Percentiles rank a stretch among this genome's conserved stretches.
Evolutionary conservation across 2,888 invertebrate genomes (phyloP).

Genomic region (Parapristionchus giblindavisi): DNA sequence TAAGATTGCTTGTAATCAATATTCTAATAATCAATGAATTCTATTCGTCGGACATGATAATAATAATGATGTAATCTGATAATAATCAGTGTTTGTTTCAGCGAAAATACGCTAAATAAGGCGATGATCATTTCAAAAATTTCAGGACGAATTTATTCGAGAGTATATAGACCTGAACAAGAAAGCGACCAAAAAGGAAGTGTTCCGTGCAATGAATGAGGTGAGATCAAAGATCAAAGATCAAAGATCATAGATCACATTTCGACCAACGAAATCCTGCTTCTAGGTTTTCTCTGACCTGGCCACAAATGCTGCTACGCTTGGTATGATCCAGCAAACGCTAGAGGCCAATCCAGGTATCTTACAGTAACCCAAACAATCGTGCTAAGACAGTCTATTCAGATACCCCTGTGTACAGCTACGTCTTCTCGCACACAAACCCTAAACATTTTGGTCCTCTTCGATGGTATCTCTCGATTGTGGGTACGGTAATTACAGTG

Average conservation of each 20-base stretch:
- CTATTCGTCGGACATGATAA: too few relatives aligned
- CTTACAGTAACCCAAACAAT: too few relatives aligned
- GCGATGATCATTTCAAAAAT: not conserved
- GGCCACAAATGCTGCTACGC: conserved; percentile 16
- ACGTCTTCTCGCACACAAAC: conserved; percentile 39
- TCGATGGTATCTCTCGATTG: conserved; percentile 7
- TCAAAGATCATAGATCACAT: not conserved
- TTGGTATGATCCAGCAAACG: conserved; percentile 16
- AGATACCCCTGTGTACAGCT: conserved; percentile 36
- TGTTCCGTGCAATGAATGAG: conserved; percentile 8
- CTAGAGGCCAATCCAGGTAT: conserved; percentile 22
- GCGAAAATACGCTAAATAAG: not conserved
- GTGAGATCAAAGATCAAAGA: not conserved
- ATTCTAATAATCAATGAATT: not conserved
- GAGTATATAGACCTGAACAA: conserved; percentile 25
- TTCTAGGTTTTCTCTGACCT: conserved; percentile 20
- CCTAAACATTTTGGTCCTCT: conserved; percentile 37
- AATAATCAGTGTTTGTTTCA: not conserved
- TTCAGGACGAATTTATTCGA: not conserved
- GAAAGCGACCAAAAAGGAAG: conserved; percentile 2
- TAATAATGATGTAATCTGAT: too few relatives aligned
- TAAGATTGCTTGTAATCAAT: not conserved
- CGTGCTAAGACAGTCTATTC: conserved; percentile 2
- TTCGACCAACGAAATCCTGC: not conserved
- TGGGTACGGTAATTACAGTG: not conserved